Evolutionary conservation across 1,140 invertebrate species (phyloP).

Genomic region (Tetranychus urticae): DNA sequence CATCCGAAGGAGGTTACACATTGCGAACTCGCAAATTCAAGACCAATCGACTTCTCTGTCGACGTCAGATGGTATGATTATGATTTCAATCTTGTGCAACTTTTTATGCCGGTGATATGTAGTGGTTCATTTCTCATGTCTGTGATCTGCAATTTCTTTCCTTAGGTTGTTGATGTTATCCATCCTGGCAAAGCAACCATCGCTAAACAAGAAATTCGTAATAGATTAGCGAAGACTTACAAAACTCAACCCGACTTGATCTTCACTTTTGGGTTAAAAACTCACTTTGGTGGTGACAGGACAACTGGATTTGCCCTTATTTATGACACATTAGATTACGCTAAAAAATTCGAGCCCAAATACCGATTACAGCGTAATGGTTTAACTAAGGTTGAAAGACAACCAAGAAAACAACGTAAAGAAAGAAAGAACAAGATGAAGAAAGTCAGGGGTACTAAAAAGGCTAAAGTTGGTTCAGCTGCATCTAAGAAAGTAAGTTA

Average conservation of each 20-base stretch:
- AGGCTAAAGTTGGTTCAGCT: slow-evolving; percentile 80
- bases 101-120: not conserved
- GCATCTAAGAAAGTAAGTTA: slow-evolving; percentile 49
- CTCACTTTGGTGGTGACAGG: slow-evolving; percentile 93
- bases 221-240: slow-evolving; percentile 93
- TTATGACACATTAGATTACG: slow-evolving; percentile 88
- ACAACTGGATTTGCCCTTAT: slow-evolving; percentile 90
- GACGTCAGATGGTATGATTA: slow-evolving; percentile 87
- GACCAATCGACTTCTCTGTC: slow-evolving; percentile 86
- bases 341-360: slow-evolving; percentile 99
- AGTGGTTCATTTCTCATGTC: not conserved
- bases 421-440: slow-evolving; percentile 99
- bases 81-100: not conserved
- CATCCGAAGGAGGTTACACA: slow-evolving; percentile 25
- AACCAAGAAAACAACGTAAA: slow-evolving; percentile 91
- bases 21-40: slow-evolving; percentile 94
- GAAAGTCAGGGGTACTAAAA: slow-evolving; percentile 95
- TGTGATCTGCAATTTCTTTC: not conserved
- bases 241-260: slow-evolving; percentile 91
- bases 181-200: slow-evolving; percentile 86
- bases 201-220: slow-evolving; percentile 85
- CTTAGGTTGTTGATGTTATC: slow-evolving; percentile 69
- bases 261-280: slow-evolving; percentile 91
- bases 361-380: slow-evolving; percentile 74
- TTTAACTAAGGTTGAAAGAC: slow-evolving; percentile 65